Evolutionary conservation across 2,113 vertebrate genomes (phyloP).

Genomic region (Brachirus orientalis): DNA sequence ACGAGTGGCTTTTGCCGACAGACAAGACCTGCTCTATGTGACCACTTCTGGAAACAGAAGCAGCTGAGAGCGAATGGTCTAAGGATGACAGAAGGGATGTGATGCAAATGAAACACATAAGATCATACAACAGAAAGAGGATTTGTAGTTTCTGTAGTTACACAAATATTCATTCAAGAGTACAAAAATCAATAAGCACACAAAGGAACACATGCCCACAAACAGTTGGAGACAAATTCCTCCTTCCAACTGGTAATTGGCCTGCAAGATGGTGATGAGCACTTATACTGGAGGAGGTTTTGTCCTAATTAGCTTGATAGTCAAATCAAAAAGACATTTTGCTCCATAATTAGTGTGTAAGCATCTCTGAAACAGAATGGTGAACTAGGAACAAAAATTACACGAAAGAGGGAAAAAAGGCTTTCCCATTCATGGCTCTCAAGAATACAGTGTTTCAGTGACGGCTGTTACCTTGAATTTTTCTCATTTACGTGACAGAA

Average conservation of each 20-base stretch:
- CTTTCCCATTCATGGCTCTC: too few relatives aligned
- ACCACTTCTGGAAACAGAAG: too few relatives aligned
- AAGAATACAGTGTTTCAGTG: background rate
- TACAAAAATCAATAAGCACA: conserved; percentile 9
- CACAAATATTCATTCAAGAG: conserved; percentile 13
- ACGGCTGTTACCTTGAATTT: too few relatives aligned
- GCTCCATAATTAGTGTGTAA: conserved; percentile 41
- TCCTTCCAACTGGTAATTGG: conserved; percentile 42
- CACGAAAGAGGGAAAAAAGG: background rate
- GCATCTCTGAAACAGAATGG: conserved; percentile 22
- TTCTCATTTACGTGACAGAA: too few relatives aligned
- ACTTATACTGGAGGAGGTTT: conserved; percentile 32
- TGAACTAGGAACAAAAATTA: background rate
- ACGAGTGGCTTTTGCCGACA: too few relatives aligned
- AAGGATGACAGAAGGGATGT: background rate
- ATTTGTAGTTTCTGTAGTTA: background rate
- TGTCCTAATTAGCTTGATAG: conserved; percentile 54
- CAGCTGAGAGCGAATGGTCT: too few relatives aligned
- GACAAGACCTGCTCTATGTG: too few relatives aligned
- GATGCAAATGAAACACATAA: background rate
- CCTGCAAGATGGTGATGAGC: conserved; percentile 30
- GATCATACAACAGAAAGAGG: background rate
- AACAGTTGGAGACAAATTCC: conserved; percentile 14
- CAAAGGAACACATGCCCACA: background rate
- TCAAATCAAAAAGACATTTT: conserved; percentile 53